A percentile compares a stretch with the other conserved stretches of the same genome.
Conservation (phyloP, 2,113 vertebrate genomes). For the Leiothrix lutea region DNA sequence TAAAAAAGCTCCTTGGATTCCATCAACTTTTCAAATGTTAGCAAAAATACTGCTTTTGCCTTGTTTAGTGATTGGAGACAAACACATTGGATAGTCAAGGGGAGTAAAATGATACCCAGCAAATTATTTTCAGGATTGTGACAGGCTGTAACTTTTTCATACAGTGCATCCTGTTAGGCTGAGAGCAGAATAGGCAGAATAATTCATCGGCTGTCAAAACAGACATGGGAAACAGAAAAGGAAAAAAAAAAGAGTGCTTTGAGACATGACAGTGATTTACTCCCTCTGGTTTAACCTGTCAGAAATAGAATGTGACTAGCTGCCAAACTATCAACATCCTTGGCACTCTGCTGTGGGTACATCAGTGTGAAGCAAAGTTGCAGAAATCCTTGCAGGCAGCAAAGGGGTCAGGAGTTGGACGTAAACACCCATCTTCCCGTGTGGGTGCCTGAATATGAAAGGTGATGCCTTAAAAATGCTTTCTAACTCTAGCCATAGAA, state of each 20-base stretch:
- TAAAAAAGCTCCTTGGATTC: background rate
- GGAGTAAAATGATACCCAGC: background rate
- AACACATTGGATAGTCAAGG: background rate
- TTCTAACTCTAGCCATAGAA: background rate
- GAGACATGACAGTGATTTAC: conserved; percentile 27
- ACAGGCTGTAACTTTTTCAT: background rate
- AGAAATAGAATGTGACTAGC: conserved; percentile 9
- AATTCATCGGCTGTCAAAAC: conserved; percentile 14
- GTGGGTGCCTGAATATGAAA: background rate
- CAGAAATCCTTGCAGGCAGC: background rate
- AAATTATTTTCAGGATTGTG: background rate
- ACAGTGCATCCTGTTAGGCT: background rate
- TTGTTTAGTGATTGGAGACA: background rate
- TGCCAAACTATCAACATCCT: background rate
- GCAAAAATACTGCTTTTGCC: background rate
- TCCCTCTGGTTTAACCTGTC: background rate
- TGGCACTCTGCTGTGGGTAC: background rate
- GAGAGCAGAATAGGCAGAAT: background rate
- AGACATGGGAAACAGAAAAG: background rate
- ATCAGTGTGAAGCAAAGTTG: background rate
- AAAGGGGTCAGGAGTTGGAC: background rate
- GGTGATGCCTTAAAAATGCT: background rate
- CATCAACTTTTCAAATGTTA: background rate
- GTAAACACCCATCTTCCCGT: background rate
- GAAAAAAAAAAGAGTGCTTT: background rate